Percentiles rank a stretch among this genome's conserved stretches.
These are phyloP conservation scores for Melieria omissa DNA, from an alignment of 2,888 invertebrate genomes.

Conservation along the genomic window DNA sequence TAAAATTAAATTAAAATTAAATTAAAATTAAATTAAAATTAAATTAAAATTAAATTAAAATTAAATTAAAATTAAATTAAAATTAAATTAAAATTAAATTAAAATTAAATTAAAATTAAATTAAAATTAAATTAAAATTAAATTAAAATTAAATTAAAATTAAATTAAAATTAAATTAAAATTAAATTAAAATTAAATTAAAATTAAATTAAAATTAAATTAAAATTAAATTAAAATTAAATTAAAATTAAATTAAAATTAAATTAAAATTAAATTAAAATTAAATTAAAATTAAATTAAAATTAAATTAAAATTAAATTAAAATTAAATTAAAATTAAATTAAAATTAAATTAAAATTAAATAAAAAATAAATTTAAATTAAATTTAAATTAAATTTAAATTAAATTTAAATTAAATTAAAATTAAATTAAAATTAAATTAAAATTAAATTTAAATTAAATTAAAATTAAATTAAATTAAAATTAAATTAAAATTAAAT, in stretches of 20 bases:
- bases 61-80: too few relatives aligned
- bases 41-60: too few relatives aligned
- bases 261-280: slow-evolving; percentile 18
- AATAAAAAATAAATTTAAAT: too few relatives aligned
- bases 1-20: too few relatives aligned
- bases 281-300: slow-evolving; percentile 11
- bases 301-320: not conserved
- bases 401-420: too few relatives aligned
- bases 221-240: slow-evolving; percentile 20
- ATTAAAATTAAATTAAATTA: too few relatives aligned
- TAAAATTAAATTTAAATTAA: too few relatives aligned
- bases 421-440: too few relatives aligned
- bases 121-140: slow-evolving; percentile 20
- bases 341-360: not conserved
- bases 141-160: slow-evolving; percentile 25
- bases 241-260: slow-evolving; percentile 23
- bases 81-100: too few relatives aligned
- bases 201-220: slow-evolving; percentile 13
- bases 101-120: not conserved
- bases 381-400: too few relatives aligned
- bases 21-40: too few relatives aligned
- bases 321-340: not conserved
- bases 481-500: too few relatives aligned
- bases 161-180: slow-evolving; percentile 19
- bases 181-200: not conserved